Percentiles rank a stretch among this genome's conserved stretches.
Evolutionary conservation across 1,140 invertebrate species (phyloP).

Genomic region (Mactra quadrangularis): DNA sequence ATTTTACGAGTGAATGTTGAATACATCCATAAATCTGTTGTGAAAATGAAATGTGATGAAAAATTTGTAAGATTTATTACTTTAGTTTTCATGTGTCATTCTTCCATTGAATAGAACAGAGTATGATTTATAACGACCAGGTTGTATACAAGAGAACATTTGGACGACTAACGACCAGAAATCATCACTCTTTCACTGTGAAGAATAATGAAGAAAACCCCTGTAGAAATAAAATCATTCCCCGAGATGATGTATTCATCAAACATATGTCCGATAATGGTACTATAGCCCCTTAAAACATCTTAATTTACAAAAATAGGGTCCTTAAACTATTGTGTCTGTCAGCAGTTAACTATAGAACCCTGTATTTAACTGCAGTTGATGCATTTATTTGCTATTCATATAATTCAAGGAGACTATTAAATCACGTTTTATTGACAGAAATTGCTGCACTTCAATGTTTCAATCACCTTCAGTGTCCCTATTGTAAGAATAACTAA

Average conservation of each 20-base stretch:
- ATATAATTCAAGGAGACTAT: not conserved
- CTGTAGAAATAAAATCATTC: not conserved
- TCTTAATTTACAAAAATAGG: conserved; percentile 22
- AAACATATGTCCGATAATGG: conserved; percentile 12
- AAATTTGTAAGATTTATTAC: too few species aligned
- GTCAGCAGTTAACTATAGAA: not conserved
- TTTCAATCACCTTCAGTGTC: not conserved
- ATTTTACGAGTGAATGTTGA: too few species aligned
- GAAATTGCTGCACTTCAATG: conserved; percentile 9
- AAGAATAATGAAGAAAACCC: conserved; percentile 19
- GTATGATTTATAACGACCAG: too few species aligned
- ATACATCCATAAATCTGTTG: too few species aligned
- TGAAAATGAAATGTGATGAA: too few species aligned
- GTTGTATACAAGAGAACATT: too few species aligned
- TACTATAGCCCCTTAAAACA: conserved; percentile 1
- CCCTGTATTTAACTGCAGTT: conserved; percentile 44
- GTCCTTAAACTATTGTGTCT: conserved; percentile 51
- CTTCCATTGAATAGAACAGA: too few species aligned
- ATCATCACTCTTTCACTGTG: conserved; percentile 17
- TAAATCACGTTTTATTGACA: conserved; percentile 40
- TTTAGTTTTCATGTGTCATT: too few species aligned
- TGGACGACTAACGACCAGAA: not conserved
- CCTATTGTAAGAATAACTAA: too few species aligned
- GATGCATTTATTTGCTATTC: conserved; percentile 35
- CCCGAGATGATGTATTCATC: conserved; percentile 18